phyloP scores from a whole-genome alignment of 2,888 invertebrate genomes.

The Agrotis ipsilon region DNA sequence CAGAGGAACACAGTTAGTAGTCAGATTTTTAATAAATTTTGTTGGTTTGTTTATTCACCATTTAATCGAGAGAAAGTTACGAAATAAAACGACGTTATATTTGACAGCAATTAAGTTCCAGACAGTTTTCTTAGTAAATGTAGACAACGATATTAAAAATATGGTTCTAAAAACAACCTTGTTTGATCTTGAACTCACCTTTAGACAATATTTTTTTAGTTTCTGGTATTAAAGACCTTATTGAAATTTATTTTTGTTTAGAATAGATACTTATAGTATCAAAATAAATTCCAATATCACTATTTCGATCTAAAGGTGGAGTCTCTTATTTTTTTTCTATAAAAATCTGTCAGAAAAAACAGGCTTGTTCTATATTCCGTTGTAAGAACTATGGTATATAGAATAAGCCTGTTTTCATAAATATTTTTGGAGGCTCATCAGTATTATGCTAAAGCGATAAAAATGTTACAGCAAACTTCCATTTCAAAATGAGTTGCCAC shows the following conservation, averaged over 20 bases:
- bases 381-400: too few species aligned
- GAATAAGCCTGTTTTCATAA: not conserved
- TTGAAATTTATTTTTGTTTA: not conserved
- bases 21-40: too few species aligned
- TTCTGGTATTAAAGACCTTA: not conserved
- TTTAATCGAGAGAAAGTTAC: not conserved
- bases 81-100: not conserved
- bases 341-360: not conserved
- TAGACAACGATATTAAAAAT: not conserved
- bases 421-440: not conserved
- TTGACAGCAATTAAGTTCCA: not conserved
- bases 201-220: not conserved
- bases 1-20: too few species aligned
- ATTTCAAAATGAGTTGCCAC: not conserved
- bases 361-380: not conserved
- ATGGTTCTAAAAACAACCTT: slow-evolving; percentile 2
- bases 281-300: not conserved
- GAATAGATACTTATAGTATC: too few species aligned
- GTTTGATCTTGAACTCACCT: not conserved
- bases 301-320: not conserved
- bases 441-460: slow-evolving; percentile 8
- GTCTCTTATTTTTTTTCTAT: not conserved
- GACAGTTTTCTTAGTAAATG: not conserved
- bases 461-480: not conserved
- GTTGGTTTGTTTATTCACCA: not conserved